Evolutionary conservation across 2,797 vertebrate genomes (phyloP).

Genomic region (Hemitrygon akajei): DNA sequence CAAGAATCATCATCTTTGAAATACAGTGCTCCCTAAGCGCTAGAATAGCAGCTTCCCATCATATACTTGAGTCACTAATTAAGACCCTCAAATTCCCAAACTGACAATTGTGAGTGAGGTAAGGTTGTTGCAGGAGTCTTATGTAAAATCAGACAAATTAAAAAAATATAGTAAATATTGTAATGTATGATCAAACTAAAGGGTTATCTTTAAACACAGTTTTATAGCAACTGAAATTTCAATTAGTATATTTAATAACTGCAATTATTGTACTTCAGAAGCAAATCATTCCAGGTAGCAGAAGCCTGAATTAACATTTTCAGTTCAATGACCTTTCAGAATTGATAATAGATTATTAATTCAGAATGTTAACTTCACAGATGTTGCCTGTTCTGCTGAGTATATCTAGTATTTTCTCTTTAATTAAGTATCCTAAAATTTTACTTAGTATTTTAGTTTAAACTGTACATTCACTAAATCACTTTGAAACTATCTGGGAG

Average conservation of each 20-base stretch:
- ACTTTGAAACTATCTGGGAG: constrained; percentile 12
- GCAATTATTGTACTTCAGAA: background rate
- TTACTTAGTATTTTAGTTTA: background rate
- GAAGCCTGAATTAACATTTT: too few species aligned
- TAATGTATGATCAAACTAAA: background rate
- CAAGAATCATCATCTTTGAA: background rate
- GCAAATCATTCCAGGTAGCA: too few species aligned
- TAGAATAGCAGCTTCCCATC: background rate
- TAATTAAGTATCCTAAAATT: background rate
- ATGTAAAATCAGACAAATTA: background rate
- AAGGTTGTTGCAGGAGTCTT: background rate
- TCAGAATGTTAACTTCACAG: too few species aligned
- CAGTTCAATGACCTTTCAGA: too few species aligned
- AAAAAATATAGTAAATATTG: background rate
- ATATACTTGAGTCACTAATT: background rate
- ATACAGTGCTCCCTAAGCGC: background rate
- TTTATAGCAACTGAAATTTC: too few species aligned
- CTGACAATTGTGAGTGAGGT: background rate
- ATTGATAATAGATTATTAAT: too few species aligned
- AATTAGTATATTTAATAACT: too few species aligned
- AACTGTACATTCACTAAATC: background rate
- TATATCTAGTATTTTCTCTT: too few species aligned
- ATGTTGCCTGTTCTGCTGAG: too few species aligned
- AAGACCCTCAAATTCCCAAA: background rate
- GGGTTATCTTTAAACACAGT: background rate